Conservation (phyloP, 2,797 vertebrate genomes). For the Monodelphis domestica region DNA sequence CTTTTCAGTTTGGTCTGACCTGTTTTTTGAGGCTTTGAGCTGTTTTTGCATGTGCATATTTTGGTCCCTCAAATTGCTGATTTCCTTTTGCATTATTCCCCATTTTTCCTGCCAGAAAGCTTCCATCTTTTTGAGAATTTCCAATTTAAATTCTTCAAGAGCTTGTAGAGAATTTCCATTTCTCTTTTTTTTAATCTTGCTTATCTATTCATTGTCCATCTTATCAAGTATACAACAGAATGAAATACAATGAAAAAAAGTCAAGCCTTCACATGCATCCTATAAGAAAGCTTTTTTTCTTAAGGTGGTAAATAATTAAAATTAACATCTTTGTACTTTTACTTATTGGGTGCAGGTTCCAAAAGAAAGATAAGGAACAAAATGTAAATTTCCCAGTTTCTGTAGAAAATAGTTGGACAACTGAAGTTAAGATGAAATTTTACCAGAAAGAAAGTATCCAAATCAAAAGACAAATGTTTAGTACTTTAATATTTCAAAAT, state of each 20-base stretch:
- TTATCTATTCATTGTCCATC: conserved; percentile 77
- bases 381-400: conserved; percentile 7
- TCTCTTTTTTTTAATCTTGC: too few species aligned
- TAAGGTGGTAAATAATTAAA: conserved; percentile 66
- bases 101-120: too few species aligned
- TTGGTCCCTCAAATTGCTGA: too few species aligned
- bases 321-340: conserved; percentile 70
- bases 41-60: too few species aligned
- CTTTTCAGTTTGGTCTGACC: too few species aligned
- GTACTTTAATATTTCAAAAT: conserved; percentile 75
- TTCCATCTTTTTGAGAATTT: too few species aligned
- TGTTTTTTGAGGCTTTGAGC: too few species aligned
- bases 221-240: conserved; percentile 79
- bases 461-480: conserved; percentile 74
- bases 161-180: too few species aligned
- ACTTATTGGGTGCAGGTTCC: conserved; percentile 64
- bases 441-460: conserved; percentile 72
- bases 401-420: conserved; percentile 48
- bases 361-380: conserved; percentile 57
- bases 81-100: too few species aligned
- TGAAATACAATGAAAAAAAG: conserved; percentile 72
- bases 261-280: conserved; percentile 79
- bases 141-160: too few species aligned
- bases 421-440: conserved; percentile 73
- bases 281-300: conserved; percentile 73